phyloP scores from a whole-genome alignment of 2,113 vertebrate genomes.

The Todiramphus chloris region DNA sequence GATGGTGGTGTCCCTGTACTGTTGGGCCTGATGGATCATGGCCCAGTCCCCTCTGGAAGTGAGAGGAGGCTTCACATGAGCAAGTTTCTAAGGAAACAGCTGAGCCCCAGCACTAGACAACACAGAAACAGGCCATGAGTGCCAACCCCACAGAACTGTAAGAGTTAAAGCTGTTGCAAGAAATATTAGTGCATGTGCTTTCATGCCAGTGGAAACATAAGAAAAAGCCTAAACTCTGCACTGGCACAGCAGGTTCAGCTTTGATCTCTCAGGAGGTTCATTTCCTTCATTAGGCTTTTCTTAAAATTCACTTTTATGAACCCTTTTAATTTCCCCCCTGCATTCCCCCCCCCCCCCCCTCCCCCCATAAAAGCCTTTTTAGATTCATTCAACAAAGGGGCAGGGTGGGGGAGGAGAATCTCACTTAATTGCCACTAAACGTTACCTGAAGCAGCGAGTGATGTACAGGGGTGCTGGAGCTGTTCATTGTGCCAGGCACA shows the following conservation, averaged over 20 bases:
- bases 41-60: background rate
- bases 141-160: background rate
- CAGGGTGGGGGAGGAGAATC: slow-evolving; percentile 1
- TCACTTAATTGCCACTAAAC: slow-evolving; percentile 39
- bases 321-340: slow-evolving; percentile 41
- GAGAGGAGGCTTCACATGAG: background rate
- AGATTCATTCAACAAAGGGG: slow-evolving; percentile 15
- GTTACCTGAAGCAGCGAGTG: slow-evolving; percentile 24
- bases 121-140: background rate
- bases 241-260: slow-evolving; percentile 62
- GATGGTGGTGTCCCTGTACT: background rate
- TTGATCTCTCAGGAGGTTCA: slow-evolving; percentile 69
- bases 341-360: background rate
- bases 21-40: background rate
- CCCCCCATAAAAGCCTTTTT: slow-evolving; percentile 17
- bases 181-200: slow-evolving; percentile 42
- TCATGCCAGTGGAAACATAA: slow-evolving; percentile 54
- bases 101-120: background rate
- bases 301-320: slow-evolving; percentile 64
- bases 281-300: slow-evolving; percentile 65
- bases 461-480: background rate
- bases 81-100: background rate
- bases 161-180: slow-evolving; percentile 42
- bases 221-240: slow-evolving; percentile 26
- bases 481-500: background rate